A percentile compares a stretch with the other conserved stretches of the same genome.
Evolutionary conservation across 1,140 invertebrate species (phyloP).

Genomic region (Brachionus calyciflorus): DNA sequence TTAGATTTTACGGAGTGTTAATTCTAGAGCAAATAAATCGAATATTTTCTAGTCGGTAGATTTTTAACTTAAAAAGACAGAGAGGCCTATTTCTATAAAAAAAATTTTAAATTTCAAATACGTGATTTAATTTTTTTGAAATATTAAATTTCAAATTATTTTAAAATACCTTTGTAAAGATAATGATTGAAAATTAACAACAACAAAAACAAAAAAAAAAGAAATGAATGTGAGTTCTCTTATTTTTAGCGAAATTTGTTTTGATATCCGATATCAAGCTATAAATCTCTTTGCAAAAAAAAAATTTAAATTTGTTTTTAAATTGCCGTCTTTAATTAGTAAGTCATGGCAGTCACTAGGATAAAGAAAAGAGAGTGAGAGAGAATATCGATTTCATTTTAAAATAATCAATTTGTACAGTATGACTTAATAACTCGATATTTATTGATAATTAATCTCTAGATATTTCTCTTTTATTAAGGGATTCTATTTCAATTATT

Average conservation of each 20-base stretch:
- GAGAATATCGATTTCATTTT: neutral
- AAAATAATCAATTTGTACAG: constrained; percentile 21
- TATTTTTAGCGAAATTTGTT: neutral
- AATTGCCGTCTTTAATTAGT: constrained; percentile 40
- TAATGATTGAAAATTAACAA: constrained; percentile 17
- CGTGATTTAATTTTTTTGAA: constrained; percentile 30
- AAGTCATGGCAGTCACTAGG: too few species aligned
- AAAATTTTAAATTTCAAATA: constrained; percentile 1
- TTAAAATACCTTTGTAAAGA: constrained; percentile 36
- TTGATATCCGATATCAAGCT: constrained; percentile 33
- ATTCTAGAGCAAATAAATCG: constrained; percentile 16
- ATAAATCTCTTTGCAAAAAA: constrained; percentile 2
- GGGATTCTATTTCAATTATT: neutral
- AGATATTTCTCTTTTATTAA: neutral
- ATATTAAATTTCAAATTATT: constrained; percentile 45
- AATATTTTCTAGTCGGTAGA: neutral
- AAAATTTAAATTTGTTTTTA: constrained; percentile 7
- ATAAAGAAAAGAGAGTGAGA: too few species aligned
- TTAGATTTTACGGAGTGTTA: neutral
- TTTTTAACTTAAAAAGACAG: too few species aligned
- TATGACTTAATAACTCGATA: constrained; percentile 33
- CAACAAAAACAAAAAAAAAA: too few species aligned
- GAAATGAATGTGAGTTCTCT: constrained; percentile 40
- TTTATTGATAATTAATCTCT: constrained; percentile 4
- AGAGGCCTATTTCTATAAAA: too few species aligned